Percentiles rank a stretch among this genome's conserved stretches.
Evolutionary conservation across 1,140 invertebrate genomes (phyloP).

Genomic region (Plutomurus gul): DNA sequence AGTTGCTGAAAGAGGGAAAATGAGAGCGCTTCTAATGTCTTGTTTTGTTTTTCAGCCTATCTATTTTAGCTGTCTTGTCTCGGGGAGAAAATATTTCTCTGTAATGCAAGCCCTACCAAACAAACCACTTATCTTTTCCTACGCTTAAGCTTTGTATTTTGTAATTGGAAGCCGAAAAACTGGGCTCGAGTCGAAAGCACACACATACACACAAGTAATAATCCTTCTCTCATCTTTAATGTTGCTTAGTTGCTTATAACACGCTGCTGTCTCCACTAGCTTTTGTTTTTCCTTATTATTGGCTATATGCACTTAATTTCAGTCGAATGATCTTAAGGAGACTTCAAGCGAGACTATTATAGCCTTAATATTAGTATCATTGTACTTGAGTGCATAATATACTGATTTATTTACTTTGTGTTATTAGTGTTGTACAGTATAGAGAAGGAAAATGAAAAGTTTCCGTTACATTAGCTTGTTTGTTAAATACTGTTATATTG

Average conservation of each 20-base stretch:
- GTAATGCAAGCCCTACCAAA: background rate
- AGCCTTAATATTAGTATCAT: too few species aligned
- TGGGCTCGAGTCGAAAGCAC: too few species aligned
- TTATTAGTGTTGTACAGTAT: too few species aligned
- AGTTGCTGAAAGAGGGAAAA: background rate
- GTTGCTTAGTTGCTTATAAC: too few species aligned
- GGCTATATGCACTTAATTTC: background rate
- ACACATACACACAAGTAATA: too few species aligned
- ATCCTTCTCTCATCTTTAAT: too few species aligned
- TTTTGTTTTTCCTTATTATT: background rate
- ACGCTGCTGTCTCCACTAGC: background rate
- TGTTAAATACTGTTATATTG: too few species aligned
- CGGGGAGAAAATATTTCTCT: background rate
- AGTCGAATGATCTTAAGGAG: background rate
- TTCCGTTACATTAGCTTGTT: too few species aligned
- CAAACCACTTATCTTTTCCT: background rate
- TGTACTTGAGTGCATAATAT: too few species aligned
- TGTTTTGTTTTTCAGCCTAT: background rate
- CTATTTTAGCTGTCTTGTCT: background rate
- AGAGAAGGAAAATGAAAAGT: too few species aligned
- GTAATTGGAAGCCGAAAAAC: background rate
- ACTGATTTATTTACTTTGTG: too few species aligned
- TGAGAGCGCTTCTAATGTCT: background rate
- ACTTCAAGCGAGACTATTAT: too few species aligned
- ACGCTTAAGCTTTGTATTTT: background rate